phyloP scores from a whole-genome alignment of 2,113 vertebrate genomes.

The Micromys minutus region DNA sequence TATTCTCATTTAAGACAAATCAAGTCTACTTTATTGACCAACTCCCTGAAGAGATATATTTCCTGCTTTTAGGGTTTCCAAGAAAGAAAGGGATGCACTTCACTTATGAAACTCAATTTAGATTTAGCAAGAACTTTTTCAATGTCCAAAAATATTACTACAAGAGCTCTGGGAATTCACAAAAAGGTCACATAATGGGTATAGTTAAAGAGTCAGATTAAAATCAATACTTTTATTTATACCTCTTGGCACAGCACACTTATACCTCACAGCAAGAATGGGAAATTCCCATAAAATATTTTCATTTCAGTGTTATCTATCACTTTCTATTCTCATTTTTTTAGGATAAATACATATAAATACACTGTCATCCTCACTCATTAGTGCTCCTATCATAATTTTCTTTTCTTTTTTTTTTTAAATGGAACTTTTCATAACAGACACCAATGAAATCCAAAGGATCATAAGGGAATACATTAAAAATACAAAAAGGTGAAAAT shows the following conservation, averaged over 20 bases:
- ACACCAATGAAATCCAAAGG: neutral
- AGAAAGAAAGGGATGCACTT: neutral
- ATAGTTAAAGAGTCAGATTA: constrained; percentile 38
- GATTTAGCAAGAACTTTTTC: constrained; percentile 35
- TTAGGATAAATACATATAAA: neutral
- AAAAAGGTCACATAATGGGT: neutral
- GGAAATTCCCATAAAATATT: neutral
- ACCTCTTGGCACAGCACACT: neutral
- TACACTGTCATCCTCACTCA: neutral
- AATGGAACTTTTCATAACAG: neutral
- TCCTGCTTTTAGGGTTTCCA: constrained; percentile 15
- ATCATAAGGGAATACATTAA: neutral
- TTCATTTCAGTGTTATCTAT: neutral
- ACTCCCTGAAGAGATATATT: neutral
- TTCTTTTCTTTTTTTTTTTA: neutral
- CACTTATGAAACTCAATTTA: neutral
- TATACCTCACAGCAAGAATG: neutral
- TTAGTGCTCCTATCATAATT: neutral
- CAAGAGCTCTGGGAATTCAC: constrained; percentile 23
- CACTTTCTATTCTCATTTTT: neutral
- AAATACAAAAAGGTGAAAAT: neutral
- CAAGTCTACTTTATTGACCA: constrained; percentile 8
- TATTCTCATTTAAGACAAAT: constrained; percentile 23
- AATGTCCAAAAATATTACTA: neutral
- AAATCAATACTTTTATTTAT: constrained; percentile 18